Evolutionary conservation across 2,797 vertebrate genomes (phyloP), one percentile per base, ranked within the genome.

Genomic region (Rhodeus uyekii): DNA sequence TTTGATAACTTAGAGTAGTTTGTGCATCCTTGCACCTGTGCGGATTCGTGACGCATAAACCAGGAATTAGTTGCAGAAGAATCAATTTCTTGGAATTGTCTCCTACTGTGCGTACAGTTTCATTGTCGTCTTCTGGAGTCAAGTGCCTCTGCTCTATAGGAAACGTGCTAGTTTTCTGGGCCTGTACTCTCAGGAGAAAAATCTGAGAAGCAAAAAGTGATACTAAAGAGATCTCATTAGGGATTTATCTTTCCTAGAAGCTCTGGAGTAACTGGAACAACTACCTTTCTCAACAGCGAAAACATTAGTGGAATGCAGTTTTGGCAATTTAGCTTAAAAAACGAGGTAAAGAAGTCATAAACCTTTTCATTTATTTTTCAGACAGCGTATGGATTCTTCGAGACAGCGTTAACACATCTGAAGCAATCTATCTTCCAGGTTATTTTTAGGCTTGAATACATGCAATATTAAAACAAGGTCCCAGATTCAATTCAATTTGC

Each of bases 401-500:
- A 65, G 60, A 74, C 60, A 42, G 68, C 32, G 34, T 81, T 81
- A 73, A 36, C 79, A 74, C 69, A 64, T 81, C 67, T 63, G 34
- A 53, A 71, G 61, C 46, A 46, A 80, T 83, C 63, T 69, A 53
- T 83, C 53, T 82, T 79, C 55, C 44, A 50, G 34, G 69, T 58
- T 76, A 63, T 86, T 80, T 86, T 83, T 83, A 86, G 64, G 32
- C 44, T 38, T 36, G 71, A 60, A 55, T 82, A 72, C 81, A 83
- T 83, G 81, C 55, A 76, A 72, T 83, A 86, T 83, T 86, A 86
- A 82, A 82, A 71, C 73, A 67, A 80, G 78, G 69, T 71, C 78
- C 76, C 68, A 64, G 65, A 82, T 83, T 85, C 81, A 81, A 83
- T 85, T 87, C 81, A 87, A 87, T 87, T 87, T 87, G 77, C 84